Evolutionary conservation across 2,113 vertebrate genomes (phyloP), one percentile per base, ranked within the genome.

Genomic region (Natator depressus): DNA sequence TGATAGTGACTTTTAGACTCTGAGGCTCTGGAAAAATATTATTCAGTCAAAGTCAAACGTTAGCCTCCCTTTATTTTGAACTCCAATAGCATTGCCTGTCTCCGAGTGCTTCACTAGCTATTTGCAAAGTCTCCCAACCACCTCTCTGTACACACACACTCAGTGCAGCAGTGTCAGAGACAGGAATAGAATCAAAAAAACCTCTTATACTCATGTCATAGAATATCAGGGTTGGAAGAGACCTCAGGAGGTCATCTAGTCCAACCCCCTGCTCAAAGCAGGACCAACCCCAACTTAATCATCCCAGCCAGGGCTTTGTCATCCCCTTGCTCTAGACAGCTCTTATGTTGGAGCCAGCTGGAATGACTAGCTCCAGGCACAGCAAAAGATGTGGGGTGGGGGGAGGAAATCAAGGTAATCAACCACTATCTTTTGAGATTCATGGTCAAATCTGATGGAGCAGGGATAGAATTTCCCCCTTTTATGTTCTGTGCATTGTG

Each of bases 361-460:
- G 22, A 46, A 17, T 5, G 53, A 9, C 53, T 9, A 55, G 24
- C 8, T 10, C 7, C 53, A 42, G 24, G 24, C 53, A 55, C n/a
- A 46, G 38, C 53, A 29, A n/a, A 25, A 82, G 8, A 25, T 6
- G 4, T 10, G n/a, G 8, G 1, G 31, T 1, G 4, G 8, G 5
- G 8, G 5, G 5, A 11, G 11, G 9, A 20, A 72, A 25, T 42
- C n/a, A 24, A 12, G 38, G 38, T 46, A 46, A 13, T 46, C 42
- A 46, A 42, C 24, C 38, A 47, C 3, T 27, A 13, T 24, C 22
- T 46, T 46, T 76, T 46, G 24, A 76, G 24, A 47, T 76, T 76
- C 24, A 12, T 76, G 38, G 38, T 38, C 72, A 46, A 46, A 76
- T 76, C n/a, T 75, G 24, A 24, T 22, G 25, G 22, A 46, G 75